Base-by-base conservation (phyloP, 2,797 vertebrate genomes). In the Sphenodon punctatus region DNA sequence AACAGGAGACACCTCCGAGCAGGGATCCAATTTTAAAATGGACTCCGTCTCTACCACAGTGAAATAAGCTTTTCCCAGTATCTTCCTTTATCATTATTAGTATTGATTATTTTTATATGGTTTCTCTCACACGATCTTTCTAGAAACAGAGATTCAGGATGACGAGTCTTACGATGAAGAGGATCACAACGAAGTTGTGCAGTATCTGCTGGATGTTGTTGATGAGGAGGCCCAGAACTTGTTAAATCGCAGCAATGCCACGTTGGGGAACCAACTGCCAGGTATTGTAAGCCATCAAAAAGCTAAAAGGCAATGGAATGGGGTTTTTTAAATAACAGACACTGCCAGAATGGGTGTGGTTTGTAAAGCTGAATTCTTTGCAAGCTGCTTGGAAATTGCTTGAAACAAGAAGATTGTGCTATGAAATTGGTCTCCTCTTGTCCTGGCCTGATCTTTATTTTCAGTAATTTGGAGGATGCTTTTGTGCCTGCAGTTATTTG, bases 211-310 rank as follows among this genome's bases (percentile, higher is more conserved):
- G 80, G 95, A 96, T 71, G 95, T 96, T 68, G 96, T 96, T 30
- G 96, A 96, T 72, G 95, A 96, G 67, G 95, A 97, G 95, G 95
- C 95, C n/a, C 95, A 96, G 90, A 97, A 97, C 53, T 94, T 96
- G 66, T 82, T 96, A 75, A 96, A 95, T 76, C 80, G 80, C 63
- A 94, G 78, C 67, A 92, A 86, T 39, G 58, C 59, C 8, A 10
- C 70, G 49, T 88, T 81, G 87, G 85, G 93, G 71, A 78, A 95
- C 61, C 80, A 65, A 58, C 68, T 87, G 34, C 63, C 91, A 93
- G 95, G 95, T 96, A 93, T 63, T 0, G 3, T 2, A 20, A 82
- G 19, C 13, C 16, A 13, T 56, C 53, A 4, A 22, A 68, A 84
- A 60, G 64, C 2, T 16, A 0, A 15, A 13, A 36, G 1, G 4